Base-by-base conservation (phyloP, 1,140 invertebrate species). In the Drosophila nebulosa region DNA sequence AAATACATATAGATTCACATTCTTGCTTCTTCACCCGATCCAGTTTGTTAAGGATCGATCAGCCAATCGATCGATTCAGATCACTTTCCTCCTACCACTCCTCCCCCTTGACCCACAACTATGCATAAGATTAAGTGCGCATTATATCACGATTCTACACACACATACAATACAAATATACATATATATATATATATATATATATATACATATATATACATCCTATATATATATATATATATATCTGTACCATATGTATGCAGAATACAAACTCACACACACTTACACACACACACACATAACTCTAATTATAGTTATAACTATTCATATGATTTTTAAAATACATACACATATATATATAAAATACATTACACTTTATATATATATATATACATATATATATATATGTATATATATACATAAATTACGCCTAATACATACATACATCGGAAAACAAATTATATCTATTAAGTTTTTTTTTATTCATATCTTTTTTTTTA, bases 381-480 rank as follows among this genome's bases (percentile, higher is more conserved):
- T 68, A 64, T 72, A 65, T 65, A 65, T 53, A 59, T 64, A 64
- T 46, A 56, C 36, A 56, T 57, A 64, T 32, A 50, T 64, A 67
- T 67, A 71, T 67, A 78, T 60, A 61, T 50, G 66, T 52, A 59
- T 22, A 79, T 85, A 85, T 79, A 85, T 64, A 84, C 72, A 76
- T 79, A 73, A 74, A 79, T 77, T 85, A 85, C 76, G 76, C 73
- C 63, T 79, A 85, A 68, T 61, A 59, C 80, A 84, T 75, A 24
- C 24, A 30, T 35, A 50, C 51, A 63, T 22, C 16, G 55, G 51
- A 69, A 46, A 63, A 74, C 52, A 55, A 55, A 55, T 30, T 30
- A 42, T 59, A 55, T 59, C 21, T 52, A 64, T 57, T 46, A 67
- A 64, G 72, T 64, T 69, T 70, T 70, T 67, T 63, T 71, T 42